Evolutionary conservation across 2,888 invertebrate species (phyloP).

Genomic region (Drosophila demipolita): DNA sequence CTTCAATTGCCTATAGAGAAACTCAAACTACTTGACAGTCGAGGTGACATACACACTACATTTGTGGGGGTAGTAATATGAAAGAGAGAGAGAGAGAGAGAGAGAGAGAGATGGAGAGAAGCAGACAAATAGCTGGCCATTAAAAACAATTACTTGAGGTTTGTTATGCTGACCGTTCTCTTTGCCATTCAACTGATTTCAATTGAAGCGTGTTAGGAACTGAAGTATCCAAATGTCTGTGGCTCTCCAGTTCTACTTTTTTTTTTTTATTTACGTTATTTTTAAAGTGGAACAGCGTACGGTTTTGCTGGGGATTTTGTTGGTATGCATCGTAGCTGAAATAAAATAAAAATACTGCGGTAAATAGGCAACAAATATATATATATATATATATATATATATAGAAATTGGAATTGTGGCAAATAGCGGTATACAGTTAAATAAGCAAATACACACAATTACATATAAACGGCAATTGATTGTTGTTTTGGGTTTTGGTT

Average conservation of each 20-base stretch:
- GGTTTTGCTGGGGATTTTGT: conserved; percentile 59
- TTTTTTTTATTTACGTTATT: conserved; percentile 26
- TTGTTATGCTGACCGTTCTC: conserved; percentile 46
- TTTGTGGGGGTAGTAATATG: conserved; percentile 36
- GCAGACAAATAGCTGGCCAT: conserved; percentile 53
- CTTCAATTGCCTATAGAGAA: conserved; percentile 56
- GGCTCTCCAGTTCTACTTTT: conserved; percentile 25
- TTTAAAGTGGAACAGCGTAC: conserved; percentile 66
- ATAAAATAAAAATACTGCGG: conserved; percentile 64
- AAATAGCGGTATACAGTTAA: conserved; percentile 64
- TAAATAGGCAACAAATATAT: conserved; percentile 62
- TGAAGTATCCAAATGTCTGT: conserved; percentile 40
- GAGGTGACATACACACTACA: conserved; percentile 52
- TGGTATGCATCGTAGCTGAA: conserved; percentile 46
- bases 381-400: conserved; percentile 45
- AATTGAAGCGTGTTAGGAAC: conserved; percentile 54
- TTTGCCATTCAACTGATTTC: conserved; percentile 55
- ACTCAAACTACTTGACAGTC: conserved; percentile 48
- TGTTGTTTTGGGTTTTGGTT: not conserved
- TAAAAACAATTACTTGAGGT: conserved; percentile 70
- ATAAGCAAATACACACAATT: conserved; percentile 39
- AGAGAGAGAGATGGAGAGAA: conserved; percentile 16
- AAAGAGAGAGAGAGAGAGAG: conserved; percentile 6
- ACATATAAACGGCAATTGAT: conserved; percentile 31
- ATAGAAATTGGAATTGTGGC: conserved; percentile 75